Conservation (phyloP, 2,797 vertebrate genomes). For the Scleropages formosus region DNA sequence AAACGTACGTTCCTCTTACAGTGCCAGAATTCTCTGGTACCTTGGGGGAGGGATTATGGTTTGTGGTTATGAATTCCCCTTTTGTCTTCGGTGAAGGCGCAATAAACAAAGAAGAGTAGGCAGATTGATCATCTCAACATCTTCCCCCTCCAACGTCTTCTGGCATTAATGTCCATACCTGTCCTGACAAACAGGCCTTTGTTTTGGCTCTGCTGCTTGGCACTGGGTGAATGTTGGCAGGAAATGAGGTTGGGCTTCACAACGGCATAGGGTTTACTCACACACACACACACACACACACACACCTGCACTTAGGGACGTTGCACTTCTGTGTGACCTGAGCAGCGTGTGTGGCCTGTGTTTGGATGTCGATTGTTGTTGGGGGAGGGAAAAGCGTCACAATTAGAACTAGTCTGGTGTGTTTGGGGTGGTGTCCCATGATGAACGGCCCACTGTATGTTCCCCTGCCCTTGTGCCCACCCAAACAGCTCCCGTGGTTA, state of each 20-base stretch:
- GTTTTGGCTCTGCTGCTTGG: constrained; percentile 18
- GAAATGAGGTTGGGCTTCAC: not conserved
- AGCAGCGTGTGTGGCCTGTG: not conserved
- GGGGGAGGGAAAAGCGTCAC: not conserved
- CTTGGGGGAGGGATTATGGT: no score
- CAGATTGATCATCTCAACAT: not conserved
- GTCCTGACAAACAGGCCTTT: constrained; percentile 32
- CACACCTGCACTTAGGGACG: not conserved
- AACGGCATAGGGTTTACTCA: not conserved
- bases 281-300: not conserved
- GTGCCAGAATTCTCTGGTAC: no score
- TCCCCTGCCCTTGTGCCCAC: constrained; percentile 23
- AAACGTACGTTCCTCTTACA: no score
- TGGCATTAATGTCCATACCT: constrained; percentile 27
- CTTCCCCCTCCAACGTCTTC: constrained; percentile 20
- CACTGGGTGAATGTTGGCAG: not conserved
- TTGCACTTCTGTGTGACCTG: not conserved
- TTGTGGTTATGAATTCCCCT: constrained; percentile 9
- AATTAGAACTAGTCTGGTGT: no score
- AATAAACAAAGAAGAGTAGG: constrained; percentile 14
- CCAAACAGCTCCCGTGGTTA: constrained; percentile 83
- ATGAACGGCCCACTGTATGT: not conserved
- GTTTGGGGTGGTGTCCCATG: not conserved
- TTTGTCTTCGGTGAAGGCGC: not conserved
- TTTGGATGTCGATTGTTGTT: not conserved